phyloP scores from a whole-genome alignment of 2,888 invertebrate species.

The Sepiola atlantica region DNA sequence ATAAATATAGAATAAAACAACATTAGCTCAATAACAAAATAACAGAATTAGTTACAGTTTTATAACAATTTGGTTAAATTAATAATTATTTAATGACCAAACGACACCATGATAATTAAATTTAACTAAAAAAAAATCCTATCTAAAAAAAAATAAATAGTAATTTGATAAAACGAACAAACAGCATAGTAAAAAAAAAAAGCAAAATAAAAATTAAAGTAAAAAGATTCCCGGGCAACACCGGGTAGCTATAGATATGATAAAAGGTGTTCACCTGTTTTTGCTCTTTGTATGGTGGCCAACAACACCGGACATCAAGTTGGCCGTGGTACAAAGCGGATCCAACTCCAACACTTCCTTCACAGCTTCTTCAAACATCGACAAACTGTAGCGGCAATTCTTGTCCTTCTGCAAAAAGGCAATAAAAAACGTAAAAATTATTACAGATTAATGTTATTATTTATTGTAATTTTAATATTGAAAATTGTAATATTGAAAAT shows the following conservation, averaged over 20 bases:
- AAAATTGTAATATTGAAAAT: no score
- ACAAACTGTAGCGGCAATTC: slow-evolving; percentile 36
- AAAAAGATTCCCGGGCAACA: not conserved
- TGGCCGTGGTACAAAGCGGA: slow-evolving; percentile 49
- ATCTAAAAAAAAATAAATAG: not conserved
- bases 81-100: no score
- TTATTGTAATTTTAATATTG: no score
- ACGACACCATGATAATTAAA: not conserved
- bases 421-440: not conserved
- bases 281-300: not conserved
- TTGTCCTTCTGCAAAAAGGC: slow-evolving; percentile 50
- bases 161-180: not conserved
- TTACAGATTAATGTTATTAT: not conserved
- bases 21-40: no score
- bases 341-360: slow-evolving; percentile 50
- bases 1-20: no score
- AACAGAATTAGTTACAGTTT: no score
- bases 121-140: not conserved
- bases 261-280: not conserved
- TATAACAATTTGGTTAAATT: no score
- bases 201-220: not conserved
- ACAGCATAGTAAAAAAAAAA: no score
- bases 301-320: slow-evolving; percentile 54
- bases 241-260: not conserved
- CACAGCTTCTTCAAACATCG: slow-evolving; percentile 52